A percentile compares a stretch with the other conserved stretches of the same genome.
Conservation (phyloP, 2,797 vertebrate genomes). For the Hippopotamyrus pictus region DNA sequence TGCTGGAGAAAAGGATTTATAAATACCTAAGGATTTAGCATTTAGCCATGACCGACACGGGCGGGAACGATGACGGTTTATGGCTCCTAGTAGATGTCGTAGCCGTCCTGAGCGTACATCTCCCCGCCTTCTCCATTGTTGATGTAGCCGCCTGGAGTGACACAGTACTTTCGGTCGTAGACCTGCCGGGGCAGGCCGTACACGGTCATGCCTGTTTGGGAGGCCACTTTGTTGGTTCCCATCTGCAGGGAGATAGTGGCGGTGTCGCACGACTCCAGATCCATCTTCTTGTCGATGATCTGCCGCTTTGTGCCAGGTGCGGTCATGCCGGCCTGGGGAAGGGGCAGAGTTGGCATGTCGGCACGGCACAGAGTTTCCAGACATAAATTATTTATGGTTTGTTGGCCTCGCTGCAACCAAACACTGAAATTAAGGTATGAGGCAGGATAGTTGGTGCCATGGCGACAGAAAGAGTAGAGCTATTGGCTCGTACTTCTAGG, state of each 20-base stretch:
- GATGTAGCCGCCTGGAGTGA: slow-evolving; percentile 55
- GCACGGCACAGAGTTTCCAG: neutral
- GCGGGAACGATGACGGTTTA: slow-evolving; percentile 17
- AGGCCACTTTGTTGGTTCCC: slow-evolving; percentile 90
- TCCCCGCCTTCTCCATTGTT: slow-evolving; percentile 63
- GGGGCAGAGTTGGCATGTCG: neutral
- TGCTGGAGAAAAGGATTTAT: neutral
- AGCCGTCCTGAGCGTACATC: slow-evolving; percentile 64
- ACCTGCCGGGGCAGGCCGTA: slow-evolving; percentile 88
- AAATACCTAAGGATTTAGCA: neutral
- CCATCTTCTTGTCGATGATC: slow-evolving; percentile 86
- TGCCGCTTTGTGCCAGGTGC: slow-evolving; percentile 88
- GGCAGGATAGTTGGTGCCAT: neutral
- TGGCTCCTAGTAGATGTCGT: slow-evolving; percentile 72
- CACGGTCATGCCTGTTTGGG: slow-evolving; percentile 85
- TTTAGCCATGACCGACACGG: slow-evolving; percentile 17
- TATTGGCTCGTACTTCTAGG: neutral
- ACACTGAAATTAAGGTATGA: neutral
- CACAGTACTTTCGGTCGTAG: slow-evolving; percentile 88
- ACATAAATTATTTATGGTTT: neutral
- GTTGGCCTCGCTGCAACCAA: neutral
- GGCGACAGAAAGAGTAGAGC: neutral
- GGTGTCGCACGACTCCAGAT: slow-evolving; percentile 82
- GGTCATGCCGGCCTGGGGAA: slow-evolving; percentile 81
- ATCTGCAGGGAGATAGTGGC: slow-evolving; percentile 87